Percentiles rank a stretch among this genome's conserved stretches.
Conservation (phyloP, 2,888 invertebrate genomes). For the Cenopis cana region DNA sequence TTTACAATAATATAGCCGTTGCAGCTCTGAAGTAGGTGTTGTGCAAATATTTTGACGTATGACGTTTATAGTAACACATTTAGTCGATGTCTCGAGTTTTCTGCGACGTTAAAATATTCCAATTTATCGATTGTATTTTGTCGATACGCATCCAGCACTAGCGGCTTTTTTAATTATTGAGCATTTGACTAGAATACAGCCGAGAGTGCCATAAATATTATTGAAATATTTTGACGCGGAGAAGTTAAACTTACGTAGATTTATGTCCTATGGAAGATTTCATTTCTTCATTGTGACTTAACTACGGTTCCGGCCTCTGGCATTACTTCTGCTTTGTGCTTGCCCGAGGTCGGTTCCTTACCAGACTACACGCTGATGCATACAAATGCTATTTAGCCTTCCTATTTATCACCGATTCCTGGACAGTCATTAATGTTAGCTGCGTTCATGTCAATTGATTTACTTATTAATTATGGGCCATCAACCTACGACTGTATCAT, state of each 20-base stretch:
- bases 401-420: constrained; percentile 62
- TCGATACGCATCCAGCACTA: constrained; percentile 56
- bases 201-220: constrained; percentile 53
- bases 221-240: constrained; percentile 70
- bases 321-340: constrained; percentile 72
- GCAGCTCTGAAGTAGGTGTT: constrained; percentile 61
- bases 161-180: constrained; percentile 68
- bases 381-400: constrained; percentile 67
- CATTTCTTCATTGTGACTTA: constrained; percentile 76
- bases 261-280: constrained; percentile 83
- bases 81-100: constrained; percentile 81
- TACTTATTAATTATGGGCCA: constrained; percentile 80
- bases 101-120: constrained; percentile 69
- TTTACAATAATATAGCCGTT: constrained; percentile 73
- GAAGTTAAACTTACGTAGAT: constrained; percentile 75
- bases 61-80: constrained; percentile 80
- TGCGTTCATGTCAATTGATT: constrained; percentile 74
- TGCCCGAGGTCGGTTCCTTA: constrained; percentile 57
- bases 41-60: constrained; percentile 70
- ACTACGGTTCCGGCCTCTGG: constrained; percentile 75
- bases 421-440: constrained; percentile 69
- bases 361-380: constrained; percentile 57
- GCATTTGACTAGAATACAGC: constrained; percentile 67
- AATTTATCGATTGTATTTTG: constrained; percentile 48
- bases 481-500: constrained; percentile 73